A percentile compares a stretch with the other conserved stretches of the same genome.
These are phyloP conservation scores for Ptychodera flava DNA, from an alignment of 35 echinoderm and acorn worm species.

Conservation along the genomic window DNA sequence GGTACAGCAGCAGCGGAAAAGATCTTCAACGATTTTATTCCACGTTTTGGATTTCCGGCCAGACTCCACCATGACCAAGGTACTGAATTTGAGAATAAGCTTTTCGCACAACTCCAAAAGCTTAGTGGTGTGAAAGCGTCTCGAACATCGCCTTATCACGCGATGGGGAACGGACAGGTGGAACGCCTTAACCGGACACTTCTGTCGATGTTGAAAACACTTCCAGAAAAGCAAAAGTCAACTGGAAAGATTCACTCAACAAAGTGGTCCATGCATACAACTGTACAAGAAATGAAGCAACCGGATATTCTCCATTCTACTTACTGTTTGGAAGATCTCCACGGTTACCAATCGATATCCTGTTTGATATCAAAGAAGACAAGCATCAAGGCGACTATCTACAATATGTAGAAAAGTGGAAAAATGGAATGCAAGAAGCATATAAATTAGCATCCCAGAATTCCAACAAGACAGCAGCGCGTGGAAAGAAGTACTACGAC, in stretches of 20 bases:
- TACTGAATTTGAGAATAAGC: conserved; percentile 33
- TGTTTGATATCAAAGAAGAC: conserved; percentile 30
- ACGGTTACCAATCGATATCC: conserved; percentile 51
- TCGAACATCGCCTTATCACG: conserved; percentile 67
- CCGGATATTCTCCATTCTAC: conserved; percentile 56
- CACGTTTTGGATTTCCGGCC: conserved; percentile 32
- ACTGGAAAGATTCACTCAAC: conserved; percentile 39
- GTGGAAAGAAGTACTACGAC: too few species aligned
- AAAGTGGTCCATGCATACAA: conserved; percentile 78
- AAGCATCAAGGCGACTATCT: neutral
- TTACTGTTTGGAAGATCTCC: conserved; percentile 58
- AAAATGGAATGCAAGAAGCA: conserved; percentile 34
- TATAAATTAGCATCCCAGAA: conserved; percentile 41
- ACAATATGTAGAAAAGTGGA: conserved; percentile 56
- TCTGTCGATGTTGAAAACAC: conserved; percentile 33
- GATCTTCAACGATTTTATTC: conserved; percentile 28
- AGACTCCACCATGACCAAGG: conserved; percentile 43
- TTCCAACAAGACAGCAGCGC: too few species aligned
- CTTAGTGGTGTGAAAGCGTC: conserved; percentile 32
- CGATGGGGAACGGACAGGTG: conserved; percentile 28
- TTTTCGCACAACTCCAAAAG: conserved; percentile 19
- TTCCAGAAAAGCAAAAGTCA: conserved; percentile 29
- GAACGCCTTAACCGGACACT: conserved; percentile 51
- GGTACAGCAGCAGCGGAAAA: conserved; percentile 35
- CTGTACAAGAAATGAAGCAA: conserved; percentile 52